phyloP scores from a whole-genome alignment of 1,140 invertebrate species.

The Sycophaga agraensis region DNA sequence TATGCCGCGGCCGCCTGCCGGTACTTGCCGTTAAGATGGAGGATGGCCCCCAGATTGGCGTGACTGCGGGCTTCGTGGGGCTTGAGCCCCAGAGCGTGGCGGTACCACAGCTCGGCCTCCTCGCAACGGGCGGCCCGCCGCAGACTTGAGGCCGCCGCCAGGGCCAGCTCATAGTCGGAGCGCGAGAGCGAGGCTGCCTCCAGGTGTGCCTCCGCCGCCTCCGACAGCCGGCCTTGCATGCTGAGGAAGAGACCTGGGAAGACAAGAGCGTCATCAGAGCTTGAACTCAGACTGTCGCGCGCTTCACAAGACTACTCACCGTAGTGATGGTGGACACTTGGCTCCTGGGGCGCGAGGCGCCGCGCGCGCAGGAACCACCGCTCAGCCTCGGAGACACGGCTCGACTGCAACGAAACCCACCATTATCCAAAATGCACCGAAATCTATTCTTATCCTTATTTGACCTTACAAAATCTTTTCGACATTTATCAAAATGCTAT shows the following conservation, averaged over 20 bases:
- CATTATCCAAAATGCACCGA: no score
- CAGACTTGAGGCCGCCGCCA: slow-evolving; percentile 83
- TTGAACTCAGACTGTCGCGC: no score
- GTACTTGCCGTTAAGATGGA: slow-evolving; percentile 89
- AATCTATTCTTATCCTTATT: no score
- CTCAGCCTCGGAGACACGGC: slow-evolving; percentile 80
- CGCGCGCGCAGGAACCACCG: slow-evolving; percentile 86
- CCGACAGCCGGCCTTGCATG: slow-evolving; percentile 71
- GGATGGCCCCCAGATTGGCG: slow-evolving; percentile 90
- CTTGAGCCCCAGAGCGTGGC: slow-evolving; percentile 68
- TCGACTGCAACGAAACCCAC: slow-evolving; percentile 73
- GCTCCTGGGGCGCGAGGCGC: slow-evolving; percentile 78
- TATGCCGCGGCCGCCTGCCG: slow-evolving; percentile 82
- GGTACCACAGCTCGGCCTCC: slow-evolving; percentile 84
- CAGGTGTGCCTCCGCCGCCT: slow-evolving; percentile 80
- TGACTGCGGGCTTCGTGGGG: slow-evolving; percentile 85
- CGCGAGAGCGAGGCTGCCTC: slow-evolving; percentile 74
- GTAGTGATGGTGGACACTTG: slow-evolving; percentile 81
- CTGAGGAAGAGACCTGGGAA: slow-evolving; percentile 80
- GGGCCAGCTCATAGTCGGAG: slow-evolving; percentile 78
- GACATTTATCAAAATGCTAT: no score
- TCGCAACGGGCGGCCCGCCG: slow-evolving; percentile 74
- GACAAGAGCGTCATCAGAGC: no score
- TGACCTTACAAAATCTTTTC: no score
- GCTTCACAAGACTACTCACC: slow-evolving; percentile 57